phyloP scores from a whole-genome alignment of 1,140 invertebrate genomes.

The Drosophila nasuta region DNA sequence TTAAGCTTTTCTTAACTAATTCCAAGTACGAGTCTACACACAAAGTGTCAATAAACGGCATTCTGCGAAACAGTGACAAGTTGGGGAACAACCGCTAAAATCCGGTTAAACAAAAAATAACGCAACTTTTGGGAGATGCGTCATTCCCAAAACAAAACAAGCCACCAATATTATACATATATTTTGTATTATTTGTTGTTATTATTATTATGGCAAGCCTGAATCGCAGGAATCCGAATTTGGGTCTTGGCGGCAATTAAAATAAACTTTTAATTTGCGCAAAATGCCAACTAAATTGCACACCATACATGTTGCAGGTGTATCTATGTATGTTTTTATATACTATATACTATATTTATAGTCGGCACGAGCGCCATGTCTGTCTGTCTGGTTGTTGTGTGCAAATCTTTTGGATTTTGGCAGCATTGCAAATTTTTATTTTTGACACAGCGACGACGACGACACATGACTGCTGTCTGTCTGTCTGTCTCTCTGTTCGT shows the following conservation, averaged over 20 bases:
- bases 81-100: constrained; percentile 57
- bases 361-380: constrained; percentile 37
- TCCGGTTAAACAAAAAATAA: constrained; percentile 61
- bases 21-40: constrained; percentile 41
- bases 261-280: constrained; percentile 11
- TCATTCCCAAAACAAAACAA: constrained; percentile 25
- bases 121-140: constrained; percentile 31
- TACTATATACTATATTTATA: constrained; percentile 19
- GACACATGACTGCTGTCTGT: constrained; percentile 64
- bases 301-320: constrained; percentile 2
- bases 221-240: constrained; percentile 27
- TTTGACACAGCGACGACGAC: constrained; percentile 37
- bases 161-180: no score
- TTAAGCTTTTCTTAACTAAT: constrained; percentile 29
- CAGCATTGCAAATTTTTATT: constrained; percentile 69
- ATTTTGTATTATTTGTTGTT: constrained; percentile 16
- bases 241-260: constrained; percentile 38
- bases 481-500: no score
- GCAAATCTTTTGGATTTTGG: constrained; percentile 60
- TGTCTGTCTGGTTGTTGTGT: not conserved
- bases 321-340: constrained; percentile 10
- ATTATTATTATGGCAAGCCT: constrained; percentile 2
- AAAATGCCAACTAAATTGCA: constrained; percentile 29
- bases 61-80: constrained; percentile 68
- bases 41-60: constrained; percentile 50